Evolutionary conservation across 1,140 invertebrate genomes (phyloP).

Genomic region (Euwallacea fornicatus): DNA sequence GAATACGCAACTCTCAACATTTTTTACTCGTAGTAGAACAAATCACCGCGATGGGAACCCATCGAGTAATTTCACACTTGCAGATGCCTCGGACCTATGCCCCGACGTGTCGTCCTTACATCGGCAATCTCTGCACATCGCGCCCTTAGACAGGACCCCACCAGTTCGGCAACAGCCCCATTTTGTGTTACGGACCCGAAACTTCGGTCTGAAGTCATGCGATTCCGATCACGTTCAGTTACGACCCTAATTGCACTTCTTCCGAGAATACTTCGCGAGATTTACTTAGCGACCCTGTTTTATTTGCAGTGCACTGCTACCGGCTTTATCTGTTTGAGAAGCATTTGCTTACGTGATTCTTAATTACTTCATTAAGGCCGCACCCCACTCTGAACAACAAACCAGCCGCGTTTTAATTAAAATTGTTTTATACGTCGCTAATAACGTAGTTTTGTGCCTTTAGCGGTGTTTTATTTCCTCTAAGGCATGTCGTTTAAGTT

Average conservation of each 20-base stretch:
- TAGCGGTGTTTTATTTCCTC: conserved; percentile 34
- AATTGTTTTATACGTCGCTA: conserved; percentile 38
- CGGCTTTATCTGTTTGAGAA: conserved; percentile 44
- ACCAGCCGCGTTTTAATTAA: conserved; percentile 40
- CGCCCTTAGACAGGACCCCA: conserved; percentile 12
- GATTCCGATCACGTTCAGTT: conserved; percentile 45
- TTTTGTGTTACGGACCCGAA: conserved; percentile 33
- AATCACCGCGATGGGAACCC: not conserved
- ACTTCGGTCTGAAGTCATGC: conserved; percentile 24
- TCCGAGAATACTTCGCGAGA: conserved; percentile 44
- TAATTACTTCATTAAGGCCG: conserved; percentile 46
- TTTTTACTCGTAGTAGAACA: not conserved
- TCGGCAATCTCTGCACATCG: conserved; percentile 15
- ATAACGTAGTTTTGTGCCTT: conserved; percentile 38
- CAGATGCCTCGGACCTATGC: conserved; percentile 15
- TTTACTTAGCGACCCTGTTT: conserved; percentile 44
- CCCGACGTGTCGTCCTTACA: not conserved
- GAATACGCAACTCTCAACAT: no score
- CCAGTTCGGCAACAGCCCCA: conserved; percentile 19
- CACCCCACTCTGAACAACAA: conserved; percentile 35
- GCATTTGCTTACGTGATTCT: conserved; percentile 48
- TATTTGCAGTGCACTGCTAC: conserved; percentile 38
- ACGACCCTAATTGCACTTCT: conserved; percentile 46
- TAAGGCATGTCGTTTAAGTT: conserved; percentile 17
- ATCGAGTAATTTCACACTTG: not conserved